Evolutionary conservation across 2,113 vertebrate genomes (phyloP).

Genomic region (Ammodramus savannarum): DNA sequence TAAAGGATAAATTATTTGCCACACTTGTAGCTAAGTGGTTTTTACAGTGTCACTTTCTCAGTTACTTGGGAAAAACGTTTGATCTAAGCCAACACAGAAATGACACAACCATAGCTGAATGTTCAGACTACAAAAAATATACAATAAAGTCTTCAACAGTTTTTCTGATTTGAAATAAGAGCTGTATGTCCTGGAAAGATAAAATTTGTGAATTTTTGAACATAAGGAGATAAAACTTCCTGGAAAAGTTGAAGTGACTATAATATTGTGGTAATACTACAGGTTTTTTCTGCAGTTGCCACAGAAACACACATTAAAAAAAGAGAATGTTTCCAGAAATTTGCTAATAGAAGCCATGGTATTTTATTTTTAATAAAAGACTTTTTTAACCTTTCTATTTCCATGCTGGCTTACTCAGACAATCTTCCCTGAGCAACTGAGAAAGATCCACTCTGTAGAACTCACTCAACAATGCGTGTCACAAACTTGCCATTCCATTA

Average conservation of each 20-base stretch:
- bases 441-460: background rate
- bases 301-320: background rate
- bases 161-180: background rate
- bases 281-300: background rate
- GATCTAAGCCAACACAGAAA: background rate
- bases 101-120: background rate
- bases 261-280: background rate
- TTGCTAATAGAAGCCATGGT: background rate
- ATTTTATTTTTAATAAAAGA: background rate
- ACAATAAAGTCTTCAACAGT: background rate
- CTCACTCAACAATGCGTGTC: fast-evolving
- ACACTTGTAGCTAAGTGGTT: background rate
- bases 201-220: background rate
- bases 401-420: background rate
- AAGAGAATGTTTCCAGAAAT: background rate
- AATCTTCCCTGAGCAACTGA: background rate
- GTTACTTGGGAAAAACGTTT: background rate
- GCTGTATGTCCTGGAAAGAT: background rate
- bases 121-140: background rate
- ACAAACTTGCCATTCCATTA: background rate
- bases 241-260: background rate
- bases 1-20: background rate
- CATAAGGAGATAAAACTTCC: background rate
- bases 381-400: background rate
- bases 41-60: background rate